A percentile compares a stretch with the other conserved stretches of the same genome.
Evolutionary conservation across 2,797 vertebrate species (phyloP).

Genomic region (Emys orbicularis): DNA sequence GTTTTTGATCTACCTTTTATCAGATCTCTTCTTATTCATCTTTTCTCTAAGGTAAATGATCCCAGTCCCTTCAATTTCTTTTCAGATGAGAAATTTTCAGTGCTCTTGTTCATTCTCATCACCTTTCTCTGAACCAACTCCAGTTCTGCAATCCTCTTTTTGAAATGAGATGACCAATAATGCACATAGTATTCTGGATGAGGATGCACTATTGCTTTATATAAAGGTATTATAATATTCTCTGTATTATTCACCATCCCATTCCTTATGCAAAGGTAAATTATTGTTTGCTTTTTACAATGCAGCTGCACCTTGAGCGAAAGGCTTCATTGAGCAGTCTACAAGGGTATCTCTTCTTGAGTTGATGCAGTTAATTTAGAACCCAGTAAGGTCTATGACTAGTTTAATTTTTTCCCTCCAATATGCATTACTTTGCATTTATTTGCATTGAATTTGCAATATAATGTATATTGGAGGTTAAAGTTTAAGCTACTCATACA

Average conservation of each 20-base stretch:
- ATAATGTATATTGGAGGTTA: background rate
- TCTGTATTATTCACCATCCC: background rate
- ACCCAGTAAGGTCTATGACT: background rate
- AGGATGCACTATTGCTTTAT: background rate
- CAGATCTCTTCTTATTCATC: background rate
- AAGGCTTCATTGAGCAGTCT: background rate
- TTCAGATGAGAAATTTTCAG: background rate
- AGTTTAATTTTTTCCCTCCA: background rate
- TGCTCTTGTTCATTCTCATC: background rate
- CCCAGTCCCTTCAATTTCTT: background rate
- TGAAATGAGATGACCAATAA: background rate
- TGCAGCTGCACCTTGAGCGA: background rate
- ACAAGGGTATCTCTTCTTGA: background rate
- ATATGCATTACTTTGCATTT: background rate
- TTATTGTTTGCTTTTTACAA: background rate
- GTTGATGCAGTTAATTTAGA: background rate
- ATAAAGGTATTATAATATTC: background rate
- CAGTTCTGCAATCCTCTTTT: background rate
- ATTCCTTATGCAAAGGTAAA: background rate
- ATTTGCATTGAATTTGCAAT: background rate
- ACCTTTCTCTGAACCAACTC: background rate
- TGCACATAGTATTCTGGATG: background rate
- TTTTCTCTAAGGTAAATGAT: background rate
- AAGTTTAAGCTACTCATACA: background rate
- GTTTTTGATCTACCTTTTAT: background rate